Base-by-base conservation (phyloP, 2,888 invertebrate genomes). In the Frankliniella fusca region DNA sequence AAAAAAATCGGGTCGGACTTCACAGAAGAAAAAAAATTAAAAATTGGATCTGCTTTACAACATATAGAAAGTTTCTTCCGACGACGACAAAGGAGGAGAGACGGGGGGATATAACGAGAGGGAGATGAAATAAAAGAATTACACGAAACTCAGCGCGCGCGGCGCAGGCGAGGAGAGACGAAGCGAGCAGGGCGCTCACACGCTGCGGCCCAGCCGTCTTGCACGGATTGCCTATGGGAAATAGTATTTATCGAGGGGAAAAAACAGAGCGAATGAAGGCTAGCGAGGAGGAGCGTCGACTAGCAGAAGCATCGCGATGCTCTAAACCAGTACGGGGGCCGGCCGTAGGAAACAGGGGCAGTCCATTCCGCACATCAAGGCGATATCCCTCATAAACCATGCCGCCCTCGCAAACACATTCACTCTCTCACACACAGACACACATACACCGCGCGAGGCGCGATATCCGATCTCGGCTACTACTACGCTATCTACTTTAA, bases 1-100 rank as follows among this genome's bases (percentile, higher is more conserved):
- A 76, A 81, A 81, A 80, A 70, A 70, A 81, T 81, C 76, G 48
- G 81, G 38, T 38, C 38, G 81, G 48, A 38, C 76, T 81, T 70
- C 48, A 48, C 12, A 81, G 70, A 65, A 48, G 38, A 48, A 70
- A 70, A 70, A 65, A 81, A 81, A 65, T 48, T 81, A 48, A 70
- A 70, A 70, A 65, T 81, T 81, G 70, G 70, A 76, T 76, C 70
- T 76, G 70, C 70, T 76, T 10, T 76, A 76, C 27, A 76, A 27
- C 70, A 76, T 76, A 76, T 76, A 76, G 70, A 76, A 76, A 76
- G 70, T 76, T 76, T 76, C 27, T 27, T 76, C 70, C 70, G 27
- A 76, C 70, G 27, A 76, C 70, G 27, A 76, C 23, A 27, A 27
- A 76, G 70, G 70, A 70, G 23, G 65, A 27, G 70, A 70, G 27